phyloP scores from a whole-genome alignment of 2,888 invertebrate species.

The Seira sanloemensis region DNA sequence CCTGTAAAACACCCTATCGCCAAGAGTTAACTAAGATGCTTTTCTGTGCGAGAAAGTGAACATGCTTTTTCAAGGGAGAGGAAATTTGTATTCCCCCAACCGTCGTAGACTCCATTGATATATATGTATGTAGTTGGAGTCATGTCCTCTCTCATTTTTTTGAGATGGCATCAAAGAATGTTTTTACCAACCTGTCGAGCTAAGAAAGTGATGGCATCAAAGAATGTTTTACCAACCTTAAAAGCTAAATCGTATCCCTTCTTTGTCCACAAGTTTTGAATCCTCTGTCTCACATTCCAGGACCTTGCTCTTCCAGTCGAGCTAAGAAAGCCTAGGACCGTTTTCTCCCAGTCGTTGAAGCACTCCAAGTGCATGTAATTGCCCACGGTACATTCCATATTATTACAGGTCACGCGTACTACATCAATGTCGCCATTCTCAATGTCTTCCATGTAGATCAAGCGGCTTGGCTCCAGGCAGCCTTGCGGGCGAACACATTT shows the following conservation, averaged over 20 bases:
- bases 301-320: constrained; percentile 93
- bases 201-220: too few species aligned
- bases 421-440: constrained; percentile 80
- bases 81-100: too few species aligned
- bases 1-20: too few species aligned
- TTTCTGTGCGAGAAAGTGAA: too few species aligned
- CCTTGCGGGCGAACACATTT: constrained; percentile 75
- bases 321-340: constrained; percentile 91
- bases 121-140: too few species aligned
- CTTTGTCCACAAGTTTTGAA: constrained; percentile 97
- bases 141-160: too few species aligned
- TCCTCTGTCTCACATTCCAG: constrained; percentile 96
- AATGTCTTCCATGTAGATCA: constrained; percentile 82
- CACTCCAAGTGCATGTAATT: constrained; percentile 97
- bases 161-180: too few species aligned
- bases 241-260: constrained; percentile 97
- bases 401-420: constrained; percentile 94
- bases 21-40: too few species aligned
- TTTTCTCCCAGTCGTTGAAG: constrained; percentile 95
- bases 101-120: too few species aligned
- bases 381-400: constrained; percentile 91
- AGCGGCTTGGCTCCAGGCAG: constrained; percentile 76
- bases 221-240: constrained; percentile 96
- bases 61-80: too few species aligned
- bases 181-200: too few species aligned